Evolutionary conservation across 2,113 vertebrate species (phyloP), one percentile per base, ranked within the genome.

Genomic region (Macquaria australasica): DNA sequence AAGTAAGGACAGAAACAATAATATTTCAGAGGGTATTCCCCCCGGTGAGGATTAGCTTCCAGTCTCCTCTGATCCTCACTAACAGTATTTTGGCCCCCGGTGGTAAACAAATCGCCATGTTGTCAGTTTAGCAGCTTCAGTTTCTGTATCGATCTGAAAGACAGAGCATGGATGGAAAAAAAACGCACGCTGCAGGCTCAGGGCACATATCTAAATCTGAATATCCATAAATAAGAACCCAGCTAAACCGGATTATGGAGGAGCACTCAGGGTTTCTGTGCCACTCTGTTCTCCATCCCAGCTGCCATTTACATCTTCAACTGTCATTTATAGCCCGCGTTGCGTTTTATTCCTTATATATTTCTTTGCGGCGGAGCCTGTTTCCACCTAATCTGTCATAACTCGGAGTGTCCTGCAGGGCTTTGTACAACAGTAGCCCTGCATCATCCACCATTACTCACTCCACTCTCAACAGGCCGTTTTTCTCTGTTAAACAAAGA

Each of bases 351-450:
- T 85, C 55, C 50, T 58, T 51, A 78, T 84, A 79, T 77, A 73
- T 83, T 70, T 82, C 58, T 84, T 51, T 87, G 73, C 77, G 55
- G 41, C 78, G n/a, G 48, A 66, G 45, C 75, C 55, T 72, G 83
- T 84, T 88, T 84, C 86, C 88, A 89, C 86, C 69, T 85, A 77
- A 86, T 87, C 82, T 73, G 71, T 93, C 87, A 90, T 84, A 72
- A 73, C 67, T 70, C 70, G 55, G 31, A 66, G 55, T 73, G 88
- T 86, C 74, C 80, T 85, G 70, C 83, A 82, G 79, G 87, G 63
- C 53, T 87, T 68, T 74, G 74, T 75, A 55, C 76, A 71, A 50
- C 82, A 83, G 78, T 48, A 83, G 85, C 81, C 28, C 67, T 76
- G 64, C 72, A 62, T 81, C 77, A 80, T 85, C 77, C 77, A 18